Conservation (phyloP, 2,113 vertebrate genomes). For the Xenopus laevis region DNA sequence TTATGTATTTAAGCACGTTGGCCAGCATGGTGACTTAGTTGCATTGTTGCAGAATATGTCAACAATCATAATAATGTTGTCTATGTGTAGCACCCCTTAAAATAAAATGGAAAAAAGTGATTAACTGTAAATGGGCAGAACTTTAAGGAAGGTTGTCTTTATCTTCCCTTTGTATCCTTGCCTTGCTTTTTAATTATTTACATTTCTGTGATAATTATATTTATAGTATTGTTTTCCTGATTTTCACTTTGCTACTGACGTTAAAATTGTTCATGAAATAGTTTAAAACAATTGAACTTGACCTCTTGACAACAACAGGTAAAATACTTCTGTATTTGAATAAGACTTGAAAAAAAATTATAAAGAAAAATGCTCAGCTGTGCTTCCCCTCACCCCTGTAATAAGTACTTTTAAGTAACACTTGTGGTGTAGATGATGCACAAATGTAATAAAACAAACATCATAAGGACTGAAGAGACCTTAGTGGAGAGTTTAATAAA, state of each 20-base stretch:
- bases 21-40: too few species aligned
- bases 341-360: background rate
- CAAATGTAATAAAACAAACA: conserved; percentile 53
- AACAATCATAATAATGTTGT: too few species aligned
- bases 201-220: too few species aligned
- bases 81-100: too few species aligned
- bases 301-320: background rate
- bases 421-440: conserved; percentile 42
- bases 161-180: too few species aligned
- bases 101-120: too few species aligned
- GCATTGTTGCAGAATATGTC: too few species aligned
- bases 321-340: background rate
- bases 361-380: conserved; percentile 11
- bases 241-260: background rate
- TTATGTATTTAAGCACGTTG: too few species aligned
- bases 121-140: too few species aligned
- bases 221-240: background rate
- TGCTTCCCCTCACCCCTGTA: background rate
- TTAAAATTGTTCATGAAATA: background rate
- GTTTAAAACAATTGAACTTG: background rate
- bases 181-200: too few species aligned
- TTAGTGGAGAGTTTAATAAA: conserved; percentile 45
- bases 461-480: conserved; percentile 45
- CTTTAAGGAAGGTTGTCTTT: too few species aligned
- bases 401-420: conserved; percentile 42